phyloP scores from a whole-genome alignment of 2,888 invertebrate species.

The Pheosia tremula region DNA sequence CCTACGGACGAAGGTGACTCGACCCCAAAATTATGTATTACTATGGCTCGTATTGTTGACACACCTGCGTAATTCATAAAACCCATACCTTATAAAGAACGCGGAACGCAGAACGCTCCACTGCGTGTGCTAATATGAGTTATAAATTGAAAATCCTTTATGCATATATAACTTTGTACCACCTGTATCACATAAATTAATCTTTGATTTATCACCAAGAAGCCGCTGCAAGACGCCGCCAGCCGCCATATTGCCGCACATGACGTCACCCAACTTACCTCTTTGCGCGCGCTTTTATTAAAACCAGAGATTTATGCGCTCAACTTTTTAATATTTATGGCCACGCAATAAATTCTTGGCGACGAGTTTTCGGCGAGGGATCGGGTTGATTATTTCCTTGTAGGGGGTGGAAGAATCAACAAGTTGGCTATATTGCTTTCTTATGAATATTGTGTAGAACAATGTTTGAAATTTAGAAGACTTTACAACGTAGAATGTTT shows the following conservation, averaged over 20 bases:
- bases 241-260: conserved; percentile 54
- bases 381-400: conserved; percentile 78
- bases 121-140: not conserved
- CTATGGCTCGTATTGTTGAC: too few species aligned
- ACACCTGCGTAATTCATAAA: too few species aligned
- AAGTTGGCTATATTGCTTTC: conserved; percentile 59
- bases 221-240: conserved; percentile 28
- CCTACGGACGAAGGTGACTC: too few species aligned
- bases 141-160: not conserved
- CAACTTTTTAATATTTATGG: conserved; percentile 84
- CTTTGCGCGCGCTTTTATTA: conserved; percentile 65
- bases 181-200: conserved; percentile 17
- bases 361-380: conserved; percentile 63
- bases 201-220: conserved; percentile 32
- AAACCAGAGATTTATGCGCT: conserved; percentile 73
- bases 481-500: not conserved
- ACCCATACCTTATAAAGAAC: too few species aligned
- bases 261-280: conserved; percentile 54
- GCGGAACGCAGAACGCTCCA: too few species aligned
- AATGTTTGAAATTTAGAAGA: conserved; percentile 1
- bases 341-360: conserved; percentile 76
- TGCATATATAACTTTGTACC: conserved; percentile 14
- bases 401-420: conserved; percentile 67
- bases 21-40: too few species aligned
- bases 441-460: conserved; percentile 1